Percentiles rank a stretch among this genome's conserved stretches.
These are phyloP conservation scores for Oreonectes daqikongensis DNA, from an alignment of 2,797 vertebrate genomes.

Conservation along the genomic window DNA sequence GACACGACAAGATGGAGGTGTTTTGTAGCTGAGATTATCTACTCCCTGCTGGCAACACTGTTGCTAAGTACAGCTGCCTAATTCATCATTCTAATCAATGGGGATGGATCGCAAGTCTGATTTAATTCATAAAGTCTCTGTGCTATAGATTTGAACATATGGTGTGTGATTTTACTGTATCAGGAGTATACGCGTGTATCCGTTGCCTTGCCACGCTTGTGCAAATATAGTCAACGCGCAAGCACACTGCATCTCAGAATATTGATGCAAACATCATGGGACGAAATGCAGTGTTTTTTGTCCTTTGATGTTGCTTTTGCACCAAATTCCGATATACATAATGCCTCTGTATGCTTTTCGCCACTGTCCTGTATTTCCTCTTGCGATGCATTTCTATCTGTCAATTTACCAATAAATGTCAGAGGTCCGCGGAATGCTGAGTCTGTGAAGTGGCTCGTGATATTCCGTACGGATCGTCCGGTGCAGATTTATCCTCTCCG, in stretches of 20 bases:
- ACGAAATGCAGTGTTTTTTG: slow-evolving; percentile 1
- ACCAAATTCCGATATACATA: slow-evolving; percentile 30
- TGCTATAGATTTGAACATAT: slow-evolving; percentile 48
- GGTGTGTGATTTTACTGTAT: slow-evolving; percentile 29
- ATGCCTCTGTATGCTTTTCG: slow-evolving; percentile 14
- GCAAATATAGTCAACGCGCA: slow-evolving; percentile 1
- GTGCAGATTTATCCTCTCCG: slow-evolving; percentile 66
- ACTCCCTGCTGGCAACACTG: slow-evolving; percentile 55
- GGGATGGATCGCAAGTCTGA: slow-evolving; percentile 49
- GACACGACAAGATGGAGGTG: slow-evolving; percentile 67
- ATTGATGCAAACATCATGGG: slow-evolving; percentile 1
- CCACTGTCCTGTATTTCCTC: slow-evolving; percentile 24
- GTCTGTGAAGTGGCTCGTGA: slow-evolving; percentile 51
- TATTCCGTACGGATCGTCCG: slow-evolving; percentile 63
- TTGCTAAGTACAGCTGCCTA: slow-evolving; percentile 57
- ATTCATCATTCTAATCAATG: slow-evolving; percentile 61
- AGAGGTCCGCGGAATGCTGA: slow-evolving; percentile 56
- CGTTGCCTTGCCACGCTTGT: not conserved
- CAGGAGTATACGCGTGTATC: slow-evolving; percentile 15
- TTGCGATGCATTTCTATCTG: slow-evolving; percentile 43
- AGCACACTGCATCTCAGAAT: not conserved
- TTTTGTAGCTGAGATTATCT: slow-evolving; percentile 63
- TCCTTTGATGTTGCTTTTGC: slow-evolving; percentile 1
- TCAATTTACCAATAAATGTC: slow-evolving; percentile 53
- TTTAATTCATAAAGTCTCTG: slow-evolving; percentile 47